phyloP scores from a whole-genome alignment of 2,888 invertebrate genomes.

The Ecliptopera silaceata region DNA sequence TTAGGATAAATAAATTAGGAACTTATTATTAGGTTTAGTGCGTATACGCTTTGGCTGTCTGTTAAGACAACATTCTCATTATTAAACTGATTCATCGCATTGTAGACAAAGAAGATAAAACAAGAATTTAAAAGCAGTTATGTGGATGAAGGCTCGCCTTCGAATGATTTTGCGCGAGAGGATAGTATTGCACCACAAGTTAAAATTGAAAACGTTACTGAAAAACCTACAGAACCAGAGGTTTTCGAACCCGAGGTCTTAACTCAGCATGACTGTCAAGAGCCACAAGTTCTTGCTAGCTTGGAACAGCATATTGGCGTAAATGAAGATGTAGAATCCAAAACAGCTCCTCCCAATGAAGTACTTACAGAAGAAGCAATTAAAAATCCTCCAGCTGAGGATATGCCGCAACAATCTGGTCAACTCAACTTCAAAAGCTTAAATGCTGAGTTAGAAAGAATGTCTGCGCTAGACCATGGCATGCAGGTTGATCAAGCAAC shows the following conservation, averaged over 20 bases:
- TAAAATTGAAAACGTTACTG: slow-evolving; percentile 1
- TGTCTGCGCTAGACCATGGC: slow-evolving; percentile 36
- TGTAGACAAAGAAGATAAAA: slow-evolving; percentile 69
- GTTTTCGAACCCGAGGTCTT: not conserved
- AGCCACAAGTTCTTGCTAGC: not conserved
- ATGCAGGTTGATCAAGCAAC: slow-evolving; percentile 33
- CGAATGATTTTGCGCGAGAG: not conserved
- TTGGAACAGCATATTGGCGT: not conserved
- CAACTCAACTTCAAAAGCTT: slow-evolving; percentile 41
- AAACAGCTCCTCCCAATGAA: not conserved
- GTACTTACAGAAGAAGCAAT: not conserved
- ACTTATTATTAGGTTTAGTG: too few relatives aligned
- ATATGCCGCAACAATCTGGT: not conserved
- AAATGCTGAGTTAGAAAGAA: slow-evolving; percentile 43
- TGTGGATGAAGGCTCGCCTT: not conserved
- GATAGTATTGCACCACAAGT: not conserved
- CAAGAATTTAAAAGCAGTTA: slow-evolving; percentile 14
- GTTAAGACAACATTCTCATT: not conserved
- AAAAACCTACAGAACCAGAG: not conserved
- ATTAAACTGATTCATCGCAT: slow-evolving; percentile 32
- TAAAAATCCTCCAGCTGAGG: not conserved
- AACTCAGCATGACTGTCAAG: not conserved
- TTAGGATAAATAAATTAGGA: too few relatives aligned
- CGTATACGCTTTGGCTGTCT: too few relatives aligned
- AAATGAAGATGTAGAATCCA: not conserved